phyloP scores from a whole-genome alignment of 2,113 vertebrate species.

The Pelecanus crispus region DNA sequence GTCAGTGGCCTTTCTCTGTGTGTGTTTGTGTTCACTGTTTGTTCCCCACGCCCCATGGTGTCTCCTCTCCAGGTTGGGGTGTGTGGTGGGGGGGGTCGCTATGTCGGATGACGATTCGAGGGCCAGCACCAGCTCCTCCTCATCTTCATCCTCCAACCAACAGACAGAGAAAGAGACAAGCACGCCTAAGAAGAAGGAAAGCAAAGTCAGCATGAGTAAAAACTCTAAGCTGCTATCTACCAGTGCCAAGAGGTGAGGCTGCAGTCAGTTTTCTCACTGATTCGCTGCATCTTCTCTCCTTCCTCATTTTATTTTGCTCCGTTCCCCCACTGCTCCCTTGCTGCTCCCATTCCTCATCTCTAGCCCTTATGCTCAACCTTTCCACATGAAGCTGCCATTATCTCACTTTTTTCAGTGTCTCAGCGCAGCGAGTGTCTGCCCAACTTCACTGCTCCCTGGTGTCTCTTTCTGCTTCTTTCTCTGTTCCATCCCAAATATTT shows the following conservation, averaged over 20 bases:
- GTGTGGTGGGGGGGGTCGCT: slow-evolving; percentile 84
- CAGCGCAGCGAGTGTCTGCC: background rate
- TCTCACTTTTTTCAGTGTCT: background rate
- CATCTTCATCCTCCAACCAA: slow-evolving; percentile 86
- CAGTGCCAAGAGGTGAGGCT: slow-evolving; percentile 91
- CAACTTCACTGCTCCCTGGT: background rate
- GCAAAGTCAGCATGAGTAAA: slow-evolving; percentile 97
- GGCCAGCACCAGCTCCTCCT: slow-evolving; percentile 95
- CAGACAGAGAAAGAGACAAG: slow-evolving; percentile 81
- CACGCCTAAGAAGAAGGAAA: slow-evolving; percentile 89
- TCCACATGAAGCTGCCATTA: background rate
- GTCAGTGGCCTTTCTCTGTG: slow-evolving; percentile 42
- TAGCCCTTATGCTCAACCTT: background rate
- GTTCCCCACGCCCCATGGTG: slow-evolving; percentile 63
- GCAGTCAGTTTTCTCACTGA: background rate
- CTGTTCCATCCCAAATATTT: background rate
- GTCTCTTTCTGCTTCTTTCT: background rate
- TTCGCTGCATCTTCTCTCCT: background rate
- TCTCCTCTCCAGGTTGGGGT: slow-evolving; percentile 74
- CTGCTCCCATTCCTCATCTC: background rate
- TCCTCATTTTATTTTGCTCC: background rate
- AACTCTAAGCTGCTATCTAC: slow-evolving; percentile 96
- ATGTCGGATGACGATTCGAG: slow-evolving; percentile 99
- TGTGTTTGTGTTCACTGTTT: slow-evolving; percentile 62
- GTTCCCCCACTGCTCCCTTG: background rate